A percentile compares a stretch with the other conserved stretches of the same genome.
phyloP scores from a whole-genome alignment of 2,113 vertebrate species.

The Cygnus buccinator region DNA sequence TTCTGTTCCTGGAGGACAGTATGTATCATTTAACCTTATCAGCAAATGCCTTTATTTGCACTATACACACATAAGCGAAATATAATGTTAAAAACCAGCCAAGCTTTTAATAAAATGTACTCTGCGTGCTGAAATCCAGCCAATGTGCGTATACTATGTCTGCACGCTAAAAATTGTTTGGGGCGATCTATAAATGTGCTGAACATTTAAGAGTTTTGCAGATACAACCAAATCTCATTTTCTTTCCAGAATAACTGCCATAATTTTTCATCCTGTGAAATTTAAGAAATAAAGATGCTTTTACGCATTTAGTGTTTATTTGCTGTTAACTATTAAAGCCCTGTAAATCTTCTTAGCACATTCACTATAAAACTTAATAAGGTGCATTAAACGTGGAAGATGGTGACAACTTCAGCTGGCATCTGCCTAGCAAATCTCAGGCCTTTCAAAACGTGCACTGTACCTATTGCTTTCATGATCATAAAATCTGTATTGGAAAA shows the following conservation, averaged over 20 bases:
- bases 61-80: not conserved
- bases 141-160: not conserved
- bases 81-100: not conserved
- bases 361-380: not conserved
- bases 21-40: not conserved
- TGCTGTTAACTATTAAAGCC: not conserved
- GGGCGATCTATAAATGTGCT: not conserved
- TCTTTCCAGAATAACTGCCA: not conserved
- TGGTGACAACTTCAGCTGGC: not conserved
- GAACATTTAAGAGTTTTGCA: not conserved
- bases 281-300: not conserved
- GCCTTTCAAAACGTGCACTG: not conserved
- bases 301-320: not conserved
- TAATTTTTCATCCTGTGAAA: not conserved
- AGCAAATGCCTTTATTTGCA: not conserved
- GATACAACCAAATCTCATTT: not conserved
- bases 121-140: not conserved
- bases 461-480: not conserved
- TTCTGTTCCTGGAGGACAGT: not conserved
- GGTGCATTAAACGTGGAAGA: not conserved
- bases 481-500: not conserved
- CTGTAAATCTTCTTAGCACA: not conserved
- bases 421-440: not conserved
- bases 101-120: conserved; percentile 3
- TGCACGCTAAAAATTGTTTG: not conserved